A percentile compares a stretch with the other conserved stretches of the same genome.
phyloP scores from a whole-genome alignment of 2,888 invertebrate genomes.

The Deroplatys truncata region DNA sequence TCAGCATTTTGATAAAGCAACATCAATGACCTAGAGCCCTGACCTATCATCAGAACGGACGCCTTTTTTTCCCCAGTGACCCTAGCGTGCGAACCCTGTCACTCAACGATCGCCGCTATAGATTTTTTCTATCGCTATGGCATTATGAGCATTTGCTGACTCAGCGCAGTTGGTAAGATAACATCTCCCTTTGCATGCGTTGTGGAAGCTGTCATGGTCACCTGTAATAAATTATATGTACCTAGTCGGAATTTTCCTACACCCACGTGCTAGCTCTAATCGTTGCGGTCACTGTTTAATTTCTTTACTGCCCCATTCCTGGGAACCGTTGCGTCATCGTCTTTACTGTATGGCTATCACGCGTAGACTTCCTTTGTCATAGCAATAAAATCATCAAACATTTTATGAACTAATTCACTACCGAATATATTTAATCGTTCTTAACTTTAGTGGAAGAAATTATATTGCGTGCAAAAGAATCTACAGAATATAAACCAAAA shows the following conservation, averaged over 20 bases:
- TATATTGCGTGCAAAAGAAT: too few relatives aligned
- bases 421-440: too few relatives aligned
- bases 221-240: not conserved
- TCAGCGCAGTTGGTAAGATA: not conserved
- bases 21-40: not conserved
- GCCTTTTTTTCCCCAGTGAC: not conserved
- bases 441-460: too few relatives aligned
- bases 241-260: not conserved
- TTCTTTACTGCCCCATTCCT: too few relatives aligned
- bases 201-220: not conserved
- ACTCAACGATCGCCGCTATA: not conserved
- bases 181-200: not conserved
- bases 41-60: not conserved
- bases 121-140: not conserved
- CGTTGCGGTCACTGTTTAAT: not conserved
- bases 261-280: not conserved
- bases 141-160: not conserved
- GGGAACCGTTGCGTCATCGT: too few relatives aligned
- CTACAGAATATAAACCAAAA: too few relatives aligned
- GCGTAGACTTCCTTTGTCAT: too few relatives aligned
- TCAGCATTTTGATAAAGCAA: not conserved
- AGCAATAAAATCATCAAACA: too few relatives aligned
- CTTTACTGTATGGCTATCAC: too few relatives aligned
- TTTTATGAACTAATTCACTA: too few relatives aligned
- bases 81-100: not conserved